Conservation (phyloP, 2,888 invertebrate species). For the Perizoma affinitatum region DNA sequence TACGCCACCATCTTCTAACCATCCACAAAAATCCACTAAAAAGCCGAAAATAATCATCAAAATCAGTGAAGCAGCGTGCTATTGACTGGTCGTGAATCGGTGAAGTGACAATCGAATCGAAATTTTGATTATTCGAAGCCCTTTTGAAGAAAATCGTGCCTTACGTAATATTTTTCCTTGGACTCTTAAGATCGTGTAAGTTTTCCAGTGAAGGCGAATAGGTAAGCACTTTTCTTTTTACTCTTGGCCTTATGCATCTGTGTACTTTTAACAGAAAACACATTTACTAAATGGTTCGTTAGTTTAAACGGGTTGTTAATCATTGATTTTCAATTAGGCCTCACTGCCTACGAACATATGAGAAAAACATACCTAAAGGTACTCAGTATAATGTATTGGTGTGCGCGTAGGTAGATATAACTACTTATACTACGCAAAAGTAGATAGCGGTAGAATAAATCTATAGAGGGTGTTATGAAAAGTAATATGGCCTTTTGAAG, state of each 20-base stretch:
- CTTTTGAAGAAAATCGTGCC: constrained; percentile 35
- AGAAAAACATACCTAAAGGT: constrained; percentile 6
- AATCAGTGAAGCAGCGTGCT: constrained; percentile 11
- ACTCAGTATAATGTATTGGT: neutral
- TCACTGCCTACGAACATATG: constrained; percentile 3
- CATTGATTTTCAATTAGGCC: constrained; percentile 32
- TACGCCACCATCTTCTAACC: constrained; percentile 74
- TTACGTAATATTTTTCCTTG: constrained; percentile 59
- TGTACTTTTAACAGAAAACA: neutral
- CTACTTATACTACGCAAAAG: neutral
- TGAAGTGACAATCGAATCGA: constrained; percentile 41
- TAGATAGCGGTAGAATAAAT: neutral
- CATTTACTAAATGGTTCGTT: neutral
- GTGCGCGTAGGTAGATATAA: neutral
- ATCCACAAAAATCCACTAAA: constrained; percentile 43
- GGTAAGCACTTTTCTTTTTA: constrained; percentile 26
- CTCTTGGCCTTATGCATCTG: neutral
- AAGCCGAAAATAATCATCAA: constrained; percentile 21
- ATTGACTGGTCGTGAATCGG: constrained; percentile 33
- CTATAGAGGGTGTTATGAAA: constrained; percentile 2
- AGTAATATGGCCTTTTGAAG: constrained; percentile 12
- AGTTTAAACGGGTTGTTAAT: neutral
- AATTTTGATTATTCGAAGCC: constrained; percentile 35
- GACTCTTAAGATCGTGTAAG: constrained; percentile 46
- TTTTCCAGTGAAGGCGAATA: constrained; percentile 35